Evolutionary conservation across 2,797 vertebrate genomes (phyloP).

Genomic region (Urosaurus nigricauda): DNA sequence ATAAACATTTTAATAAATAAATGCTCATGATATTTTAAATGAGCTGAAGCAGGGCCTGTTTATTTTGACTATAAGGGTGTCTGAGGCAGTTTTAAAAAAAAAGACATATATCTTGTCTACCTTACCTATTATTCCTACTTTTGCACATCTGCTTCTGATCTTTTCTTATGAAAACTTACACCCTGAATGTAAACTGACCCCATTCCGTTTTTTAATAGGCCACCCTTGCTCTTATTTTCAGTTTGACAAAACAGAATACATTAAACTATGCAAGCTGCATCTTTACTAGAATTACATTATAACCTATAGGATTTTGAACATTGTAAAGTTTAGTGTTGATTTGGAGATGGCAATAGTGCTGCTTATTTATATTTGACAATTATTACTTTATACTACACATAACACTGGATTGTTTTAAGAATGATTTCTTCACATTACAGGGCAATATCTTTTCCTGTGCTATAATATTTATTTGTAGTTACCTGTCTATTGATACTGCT

Average conservation of each 20-base stretch:
- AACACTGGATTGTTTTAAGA: not conserved
- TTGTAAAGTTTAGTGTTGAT: not conserved
- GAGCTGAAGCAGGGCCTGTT: slow-evolving; percentile 27
- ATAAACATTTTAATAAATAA: not conserved
- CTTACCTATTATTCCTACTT: slow-evolving; percentile 55
- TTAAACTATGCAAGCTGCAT: slow-evolving; percentile 19
- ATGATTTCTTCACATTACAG: not conserved
- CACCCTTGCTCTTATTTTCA: slow-evolving; percentile 61
- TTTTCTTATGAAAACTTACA: slow-evolving; percentile 63
- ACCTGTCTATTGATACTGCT: no score
- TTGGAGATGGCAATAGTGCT: not conserved
- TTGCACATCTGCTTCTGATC: slow-evolving; percentile 72
- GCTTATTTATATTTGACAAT: not conserved
- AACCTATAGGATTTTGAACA: not conserved
- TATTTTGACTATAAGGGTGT: slow-evolving; percentile 55
- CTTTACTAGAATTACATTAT: slow-evolving; percentile 20
- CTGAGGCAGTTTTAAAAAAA: slow-evolving; percentile 50
- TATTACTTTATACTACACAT: not conserved
- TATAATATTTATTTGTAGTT: not conserved
- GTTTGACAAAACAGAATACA: slow-evolving; percentile 40
- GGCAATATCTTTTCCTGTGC: not conserved
- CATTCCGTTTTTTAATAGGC: slow-evolving; percentile 55
- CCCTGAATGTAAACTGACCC: slow-evolving; percentile 53
- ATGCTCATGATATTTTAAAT: slow-evolving; percentile 18
- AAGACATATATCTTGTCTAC: slow-evolving; percentile 51